Evolutionary conservation across 2,888 invertebrate genomes (phyloP).

Genomic region (Trisateles emortualis): DNA sequence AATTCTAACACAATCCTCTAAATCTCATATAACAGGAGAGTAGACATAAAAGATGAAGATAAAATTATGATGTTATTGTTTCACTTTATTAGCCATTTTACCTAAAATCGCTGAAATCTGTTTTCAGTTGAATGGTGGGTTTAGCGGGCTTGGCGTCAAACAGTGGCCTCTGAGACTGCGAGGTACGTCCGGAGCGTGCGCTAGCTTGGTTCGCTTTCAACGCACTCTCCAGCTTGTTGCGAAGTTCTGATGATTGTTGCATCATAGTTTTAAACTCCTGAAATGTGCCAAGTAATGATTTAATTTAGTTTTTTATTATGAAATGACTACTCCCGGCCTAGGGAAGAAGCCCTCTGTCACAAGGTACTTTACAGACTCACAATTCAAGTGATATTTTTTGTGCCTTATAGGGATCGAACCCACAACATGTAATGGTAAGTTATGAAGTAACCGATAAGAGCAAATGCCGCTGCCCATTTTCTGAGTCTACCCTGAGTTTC

Average conservation of each 20-base stretch:
- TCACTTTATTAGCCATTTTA: slow-evolving; percentile 62
- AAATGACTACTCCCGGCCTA: no score
- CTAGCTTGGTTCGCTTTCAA: slow-evolving; percentile 90
- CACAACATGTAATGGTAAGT: no score
- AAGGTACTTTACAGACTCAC: no score
- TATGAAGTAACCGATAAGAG: no score
- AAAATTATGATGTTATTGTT: background rate
- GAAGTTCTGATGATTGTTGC: slow-evolving; percentile 93
- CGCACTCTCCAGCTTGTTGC: slow-evolving; percentile 94
- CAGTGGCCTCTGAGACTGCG: slow-evolving; percentile 59
- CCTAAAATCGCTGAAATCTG: slow-evolving; percentile 97
- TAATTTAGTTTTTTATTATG: background rate
- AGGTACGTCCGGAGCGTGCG: slow-evolving; percentile 57
- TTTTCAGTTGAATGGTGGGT: slow-evolving; percentile 96
- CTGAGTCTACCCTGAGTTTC: no score
- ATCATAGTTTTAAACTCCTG: slow-evolving; percentile 96
- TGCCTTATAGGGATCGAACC: no score
- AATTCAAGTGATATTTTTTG: no score
- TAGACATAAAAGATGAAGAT: background rate
- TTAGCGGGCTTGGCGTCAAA: slow-evolving; percentile 73
- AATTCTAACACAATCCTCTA: no score
- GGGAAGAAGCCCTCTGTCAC: no score
- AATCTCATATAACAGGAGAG: no score
- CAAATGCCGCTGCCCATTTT: no score
- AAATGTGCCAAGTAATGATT: background rate